phyloP scores from a whole-genome alignment of 2,888 invertebrate species.

The Ochropleura plecta region DNA sequence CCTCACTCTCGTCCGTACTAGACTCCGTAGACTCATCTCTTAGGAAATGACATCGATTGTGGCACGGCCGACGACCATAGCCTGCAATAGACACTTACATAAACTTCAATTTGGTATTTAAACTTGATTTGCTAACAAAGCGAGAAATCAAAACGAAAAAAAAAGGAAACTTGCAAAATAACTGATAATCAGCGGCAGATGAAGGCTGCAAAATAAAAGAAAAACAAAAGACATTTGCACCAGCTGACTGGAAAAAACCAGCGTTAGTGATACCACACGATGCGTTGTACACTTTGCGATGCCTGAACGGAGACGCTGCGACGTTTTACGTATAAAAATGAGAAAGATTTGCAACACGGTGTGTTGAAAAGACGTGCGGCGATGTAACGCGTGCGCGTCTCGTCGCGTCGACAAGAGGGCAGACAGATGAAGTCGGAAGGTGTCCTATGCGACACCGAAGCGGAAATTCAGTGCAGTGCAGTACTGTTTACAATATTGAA shows the following conservation, averaged over 20 bases:
- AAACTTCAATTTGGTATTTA: constrained; percentile 53
- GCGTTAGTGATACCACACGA: background rate
- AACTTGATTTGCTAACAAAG: constrained; percentile 54
- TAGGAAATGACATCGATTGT: constrained; percentile 77
- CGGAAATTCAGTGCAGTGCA: background rate
- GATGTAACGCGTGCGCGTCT: no score
- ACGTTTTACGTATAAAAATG: background rate
- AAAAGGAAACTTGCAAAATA: constrained; percentile 22
- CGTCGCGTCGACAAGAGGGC: no score
- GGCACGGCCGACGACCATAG: constrained; percentile 79
- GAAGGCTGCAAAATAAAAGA: constrained; percentile 35
- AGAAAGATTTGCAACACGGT: background rate
- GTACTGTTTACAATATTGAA: background rate
- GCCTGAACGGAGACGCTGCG: background rate
- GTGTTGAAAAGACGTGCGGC: background rate
- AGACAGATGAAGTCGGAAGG: no score
- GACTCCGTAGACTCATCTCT: constrained; percentile 85
- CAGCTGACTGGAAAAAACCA: constrained; percentile 42
- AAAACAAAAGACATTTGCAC: constrained; percentile 11
- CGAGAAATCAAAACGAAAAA: constrained; percentile 48
- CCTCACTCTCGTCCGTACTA: constrained; percentile 85
- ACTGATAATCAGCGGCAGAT: constrained; percentile 14
- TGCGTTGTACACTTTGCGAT: background rate
- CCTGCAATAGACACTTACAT: constrained; percentile 80
- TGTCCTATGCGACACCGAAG: no score